Evolutionary conservation across 2,888 invertebrate species (phyloP).

Genomic region (Thelaira solivaga): DNA sequence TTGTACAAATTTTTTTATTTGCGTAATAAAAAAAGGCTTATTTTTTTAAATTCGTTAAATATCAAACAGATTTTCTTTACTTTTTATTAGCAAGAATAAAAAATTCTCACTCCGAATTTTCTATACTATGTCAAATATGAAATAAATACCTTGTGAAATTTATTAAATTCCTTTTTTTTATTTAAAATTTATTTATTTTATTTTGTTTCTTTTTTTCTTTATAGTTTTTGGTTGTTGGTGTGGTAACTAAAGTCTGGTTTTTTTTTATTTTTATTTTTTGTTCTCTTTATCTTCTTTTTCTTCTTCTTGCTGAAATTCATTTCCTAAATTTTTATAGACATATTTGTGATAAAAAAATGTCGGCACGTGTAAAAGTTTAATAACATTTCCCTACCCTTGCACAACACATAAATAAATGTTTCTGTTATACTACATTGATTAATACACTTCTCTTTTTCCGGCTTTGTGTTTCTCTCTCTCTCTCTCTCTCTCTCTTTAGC

Average conservation of each 20-base stretch:
- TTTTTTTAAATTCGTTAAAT: too few relatives aligned
- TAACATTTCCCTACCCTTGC: slow-evolving; percentile 20
- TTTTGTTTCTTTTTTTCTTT: not conserved
- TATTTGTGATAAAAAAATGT: slow-evolving; percentile 32
- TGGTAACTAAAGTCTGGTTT: not conserved
- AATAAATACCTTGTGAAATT: too few relatives aligned
- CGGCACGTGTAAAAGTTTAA: slow-evolving; percentile 58
- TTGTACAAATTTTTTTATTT: too few relatives aligned
- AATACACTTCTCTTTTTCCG: not conserved
- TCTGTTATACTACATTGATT: too few relatives aligned
- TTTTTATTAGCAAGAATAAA: too few relatives aligned
- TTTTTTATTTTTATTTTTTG: not conserved
- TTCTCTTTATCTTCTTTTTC: not conserved
- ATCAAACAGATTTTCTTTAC: too few relatives aligned
- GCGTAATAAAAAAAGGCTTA: too few relatives aligned
- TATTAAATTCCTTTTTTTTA: not conserved
- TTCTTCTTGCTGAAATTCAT: not conserved
- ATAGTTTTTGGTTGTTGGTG: too few relatives aligned
- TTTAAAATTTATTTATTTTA: too few relatives aligned
- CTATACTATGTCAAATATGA: too few relatives aligned
- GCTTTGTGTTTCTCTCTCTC: not conserved
- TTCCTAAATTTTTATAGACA: slow-evolving; percentile 47
- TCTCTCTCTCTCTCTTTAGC: not conserved
- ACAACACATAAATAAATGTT: not conserved
- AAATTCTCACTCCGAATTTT: too few relatives aligned